Evolutionary conservation across 2,113 vertebrate genomes (phyloP), one percentile per base, ranked within the genome.

Genomic region (Sander lucioperca): DNA sequence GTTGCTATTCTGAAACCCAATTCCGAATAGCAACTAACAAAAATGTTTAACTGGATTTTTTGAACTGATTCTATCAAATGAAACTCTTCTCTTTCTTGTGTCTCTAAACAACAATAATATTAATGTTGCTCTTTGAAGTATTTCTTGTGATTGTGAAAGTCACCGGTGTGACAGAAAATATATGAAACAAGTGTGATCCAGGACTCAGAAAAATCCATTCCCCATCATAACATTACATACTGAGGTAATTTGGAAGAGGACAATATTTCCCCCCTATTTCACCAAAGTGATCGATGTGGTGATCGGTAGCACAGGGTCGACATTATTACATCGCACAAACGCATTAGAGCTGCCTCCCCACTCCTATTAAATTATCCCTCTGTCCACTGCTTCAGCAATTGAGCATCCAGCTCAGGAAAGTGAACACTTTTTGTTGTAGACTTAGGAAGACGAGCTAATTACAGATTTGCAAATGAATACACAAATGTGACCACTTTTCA

Each of bases 251-350:
- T 89, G 50, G 73, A 50, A 85, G 15, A 64, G 51, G 76, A 80
- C 77, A 84, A 88, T 83, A 85, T 89, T 85, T 86, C 54, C 58
- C 66, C 62, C 72, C 23, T 58, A 63, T 79, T 79, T 82, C 71
- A 76, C 66, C 74, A 82, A 88, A 93, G 91, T 88, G 93, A 94
- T 93, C 84, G 82, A 83, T 83, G 90, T 74, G 65, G 84, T 45
- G 65, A 80, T 83, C 58, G 11, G 71, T 57, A 67, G 86, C 78
- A 84, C 83, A 50, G 79, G 86, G 83, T 85, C 70, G 72, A 77
- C 79, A 69, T 89, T 88, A 92, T 91, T 93, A 82, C 77, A 81
- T 59, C 48, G 1, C 81, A 78, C 82, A 93, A 90, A 90, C 61
- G 21, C 83, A 91, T 89, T 90, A 88, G 56, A 59, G 65, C 48